Percentiles rank a stretch among this genome's conserved stretches.
These are phyloP conservation scores for Capitulum mitella DNA, from an alignment of 2,888 invertebrate species.

Conservation along the genomic window DNA sequence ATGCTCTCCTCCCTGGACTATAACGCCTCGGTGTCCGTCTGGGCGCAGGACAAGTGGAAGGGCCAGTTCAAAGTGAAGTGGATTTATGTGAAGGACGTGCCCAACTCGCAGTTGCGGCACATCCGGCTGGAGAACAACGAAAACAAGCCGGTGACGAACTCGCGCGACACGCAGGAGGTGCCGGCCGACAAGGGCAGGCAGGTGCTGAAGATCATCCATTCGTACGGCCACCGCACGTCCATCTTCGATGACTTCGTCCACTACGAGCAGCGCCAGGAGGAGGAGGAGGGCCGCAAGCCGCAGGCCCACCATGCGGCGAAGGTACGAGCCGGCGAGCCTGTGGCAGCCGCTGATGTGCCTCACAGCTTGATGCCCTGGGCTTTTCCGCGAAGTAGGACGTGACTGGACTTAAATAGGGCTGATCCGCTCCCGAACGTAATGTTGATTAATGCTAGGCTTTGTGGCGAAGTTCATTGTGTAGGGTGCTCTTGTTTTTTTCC, in stretches of 20 bases:
- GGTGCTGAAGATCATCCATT: constrained; percentile 86
- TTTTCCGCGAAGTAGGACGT: no score
- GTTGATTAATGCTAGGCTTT: no score
- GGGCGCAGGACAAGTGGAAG: constrained; percentile 99
- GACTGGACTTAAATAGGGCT: no score
- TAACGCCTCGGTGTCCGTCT: constrained; percentile 84
- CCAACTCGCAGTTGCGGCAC: constrained; percentile 82
- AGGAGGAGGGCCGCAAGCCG: constrained; percentile 55
- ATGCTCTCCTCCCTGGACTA: constrained; percentile 95
- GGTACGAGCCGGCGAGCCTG: no score
- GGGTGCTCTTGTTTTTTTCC: no score
- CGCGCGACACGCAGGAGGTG: constrained; percentile 95
- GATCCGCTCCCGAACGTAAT: no score
- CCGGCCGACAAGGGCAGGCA: constrained; percentile 85
- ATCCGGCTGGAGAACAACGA: constrained; percentile 96
- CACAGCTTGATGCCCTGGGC: no score
- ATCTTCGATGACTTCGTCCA: constrained; percentile 98
- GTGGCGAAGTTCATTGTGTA: no score
- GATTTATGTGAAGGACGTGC: constrained; percentile 97
- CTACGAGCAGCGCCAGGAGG: constrained; percentile 91
- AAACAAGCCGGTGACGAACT: constrained; percentile 96
- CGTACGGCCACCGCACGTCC: constrained; percentile 83
- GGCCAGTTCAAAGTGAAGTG: constrained; percentile 95
- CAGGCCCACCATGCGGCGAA: no score
- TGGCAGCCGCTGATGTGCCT: no score